Evolutionary conservation across 1,140 invertebrate genomes (phyloP), one percentile per base, ranked within the genome.

Genomic region (Gonioctena quinquepunctata): DNA sequence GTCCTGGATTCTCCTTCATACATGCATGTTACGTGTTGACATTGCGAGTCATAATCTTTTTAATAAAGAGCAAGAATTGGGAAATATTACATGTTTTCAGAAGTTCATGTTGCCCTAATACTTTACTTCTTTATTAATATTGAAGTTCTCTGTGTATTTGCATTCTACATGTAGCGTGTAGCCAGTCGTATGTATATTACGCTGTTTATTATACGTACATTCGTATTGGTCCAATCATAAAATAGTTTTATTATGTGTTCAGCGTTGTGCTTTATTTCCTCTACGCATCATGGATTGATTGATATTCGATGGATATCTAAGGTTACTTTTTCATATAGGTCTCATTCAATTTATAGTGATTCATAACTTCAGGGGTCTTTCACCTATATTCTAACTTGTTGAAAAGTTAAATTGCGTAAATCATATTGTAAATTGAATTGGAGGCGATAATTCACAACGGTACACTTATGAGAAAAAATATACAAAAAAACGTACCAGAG

Each of bases 41-140:
- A 62, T 28, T 42, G 56, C 11, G 6, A 62, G 19, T 27, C 26
- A 19, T 62, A 62, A 33, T 42, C 26, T 62, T 27, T 62, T 62
- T 62, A 62, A 62, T 62, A 62, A 62, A 62, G 60, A 62, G 60
- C 33, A 62, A 62, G 60, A 62, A 62, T 62, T 62, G 60, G 28
- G 26, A 62, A 62, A 25, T 62, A 62, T 62, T 59, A 59, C 60
- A 62, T 62, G 60, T 42, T 33, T 62, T 42, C 25, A 62, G 33
- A 48, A 62, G 60, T 62, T 62, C 27, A 62, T 62, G 60, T 48
- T 27, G n/a, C n/a, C 25, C 60, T n/a, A 33, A 62, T 62, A 62
- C 28, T 62, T 22, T 62, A 42, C 60, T 62, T 62, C 60, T 62
- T 62, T 62, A 62, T 62, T 33, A 33, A 62, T 62, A 62, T 62